Percentiles rank a stretch among this genome's conserved stretches.
These are phyloP conservation scores for Lampris megalopsis DNA, from an alignment of 2,113 vertebrate species.

Conservation along the genomic window DNA sequence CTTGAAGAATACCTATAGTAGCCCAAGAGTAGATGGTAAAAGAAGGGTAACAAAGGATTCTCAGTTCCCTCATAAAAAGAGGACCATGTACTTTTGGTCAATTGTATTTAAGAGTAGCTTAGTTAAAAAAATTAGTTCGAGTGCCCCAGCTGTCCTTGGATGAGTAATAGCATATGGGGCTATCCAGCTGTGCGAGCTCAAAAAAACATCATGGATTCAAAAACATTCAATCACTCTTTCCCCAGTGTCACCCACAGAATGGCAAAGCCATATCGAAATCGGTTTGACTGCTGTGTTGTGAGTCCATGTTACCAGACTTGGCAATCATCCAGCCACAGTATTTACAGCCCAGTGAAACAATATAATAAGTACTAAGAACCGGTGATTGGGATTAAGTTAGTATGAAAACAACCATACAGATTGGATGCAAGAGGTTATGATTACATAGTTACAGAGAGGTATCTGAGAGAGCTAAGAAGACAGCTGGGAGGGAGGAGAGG, in stretches of 20 bases:
- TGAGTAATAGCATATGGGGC: too few species aligned
- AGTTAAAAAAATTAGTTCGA: too few species aligned
- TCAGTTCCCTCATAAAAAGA: too few species aligned
- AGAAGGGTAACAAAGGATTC: too few species aligned
- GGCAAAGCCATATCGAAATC: background rate
- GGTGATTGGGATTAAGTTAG: conserved; percentile 49
- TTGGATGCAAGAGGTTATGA: conserved; percentile 31
- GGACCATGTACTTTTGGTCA: too few species aligned
- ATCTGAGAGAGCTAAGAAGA: conserved; percentile 5
- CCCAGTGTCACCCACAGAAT: background rate
- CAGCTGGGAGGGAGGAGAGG: background rate
- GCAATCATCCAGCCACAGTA: conserved; percentile 24
- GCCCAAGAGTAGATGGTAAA: background rate
- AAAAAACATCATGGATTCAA: background rate
- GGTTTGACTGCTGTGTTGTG: background rate
- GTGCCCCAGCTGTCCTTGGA: too few species aligned
- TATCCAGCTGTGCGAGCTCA: too few species aligned
- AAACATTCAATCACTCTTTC: background rate
- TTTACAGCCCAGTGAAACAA: conserved; percentile 20
- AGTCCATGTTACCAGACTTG: conserved; percentile 3
- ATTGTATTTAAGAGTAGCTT: too few species aligned
- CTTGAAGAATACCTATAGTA: too few species aligned
- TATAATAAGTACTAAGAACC: background rate
- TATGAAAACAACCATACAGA: conserved; percentile 8
- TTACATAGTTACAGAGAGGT: conserved; percentile 28